Percentiles rank a stretch among this genome's conserved stretches.
These are phyloP conservation scores for Mus spicilegus DNA, from an alignment of 2,113 vertebrate genomes.

Conservation along the genomic window DNA sequence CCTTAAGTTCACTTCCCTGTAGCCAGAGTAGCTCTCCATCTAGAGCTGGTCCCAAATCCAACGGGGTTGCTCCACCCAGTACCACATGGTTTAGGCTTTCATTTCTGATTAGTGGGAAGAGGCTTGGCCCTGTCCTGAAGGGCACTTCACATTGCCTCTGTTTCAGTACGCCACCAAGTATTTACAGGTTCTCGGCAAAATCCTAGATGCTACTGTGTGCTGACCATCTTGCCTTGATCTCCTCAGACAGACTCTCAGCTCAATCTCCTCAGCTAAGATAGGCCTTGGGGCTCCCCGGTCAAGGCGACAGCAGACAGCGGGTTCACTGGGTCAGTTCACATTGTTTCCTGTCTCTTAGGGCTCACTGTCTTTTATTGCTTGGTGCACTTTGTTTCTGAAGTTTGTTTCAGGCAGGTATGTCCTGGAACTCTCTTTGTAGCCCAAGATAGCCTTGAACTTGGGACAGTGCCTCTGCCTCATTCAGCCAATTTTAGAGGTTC, in stretches of 20 bases:
- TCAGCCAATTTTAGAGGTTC: no score
- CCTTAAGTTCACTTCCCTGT: not conserved
- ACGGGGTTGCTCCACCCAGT: not conserved
- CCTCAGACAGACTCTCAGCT: not conserved
- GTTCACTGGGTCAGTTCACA: not conserved
- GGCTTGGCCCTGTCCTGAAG: not conserved
- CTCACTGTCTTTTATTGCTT: not conserved
- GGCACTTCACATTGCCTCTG: not conserved
- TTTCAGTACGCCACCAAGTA: not conserved
- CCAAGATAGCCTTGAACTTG: not conserved
- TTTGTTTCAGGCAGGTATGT: not conserved
- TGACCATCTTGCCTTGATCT: not conserved
- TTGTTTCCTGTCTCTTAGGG: not conserved
- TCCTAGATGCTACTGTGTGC: not conserved
- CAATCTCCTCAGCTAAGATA: not conserved
- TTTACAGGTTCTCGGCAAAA: not conserved
- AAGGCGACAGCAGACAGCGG: not conserved
- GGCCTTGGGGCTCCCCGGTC: not conserved
- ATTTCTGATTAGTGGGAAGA: not conserved
- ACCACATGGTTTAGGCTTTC: constrained; percentile 14
- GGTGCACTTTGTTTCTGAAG: not conserved
- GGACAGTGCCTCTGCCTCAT: not conserved
- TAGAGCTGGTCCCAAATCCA: not conserved
- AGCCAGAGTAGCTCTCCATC: not conserved
- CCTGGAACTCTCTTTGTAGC: not conserved